Evolutionary conservation across 2,113 vertebrate genomes (phyloP).

Genomic region (Ardeotis arabs): DNA sequence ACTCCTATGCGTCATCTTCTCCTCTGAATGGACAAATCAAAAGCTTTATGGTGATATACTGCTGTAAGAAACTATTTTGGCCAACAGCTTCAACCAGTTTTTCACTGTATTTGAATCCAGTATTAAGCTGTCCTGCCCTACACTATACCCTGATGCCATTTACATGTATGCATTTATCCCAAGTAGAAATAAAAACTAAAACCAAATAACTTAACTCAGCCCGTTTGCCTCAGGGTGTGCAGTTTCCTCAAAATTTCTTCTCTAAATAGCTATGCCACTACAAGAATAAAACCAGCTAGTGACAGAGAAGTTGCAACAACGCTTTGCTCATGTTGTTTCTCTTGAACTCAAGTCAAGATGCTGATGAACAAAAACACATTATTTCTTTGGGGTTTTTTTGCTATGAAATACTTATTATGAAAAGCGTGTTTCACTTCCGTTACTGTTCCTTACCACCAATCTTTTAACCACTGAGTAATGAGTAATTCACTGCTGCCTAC

Average conservation of each 20-base stretch:
- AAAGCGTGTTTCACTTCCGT: not conserved
- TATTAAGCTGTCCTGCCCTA: not conserved
- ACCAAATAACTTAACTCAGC: not conserved
- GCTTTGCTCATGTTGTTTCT: constrained; percentile 6
- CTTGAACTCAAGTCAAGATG: not conserved
- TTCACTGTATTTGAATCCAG: not conserved
- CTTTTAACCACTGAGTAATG: not conserved
- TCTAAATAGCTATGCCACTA: not conserved
- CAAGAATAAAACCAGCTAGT: not conserved
- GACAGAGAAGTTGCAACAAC: not conserved
- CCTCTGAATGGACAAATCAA: not conserved
- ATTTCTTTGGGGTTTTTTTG: not conserved
- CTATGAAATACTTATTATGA: not conserved
- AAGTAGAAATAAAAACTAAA: not conserved
- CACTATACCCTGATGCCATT: not conserved
- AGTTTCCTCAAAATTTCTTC: not conserved
- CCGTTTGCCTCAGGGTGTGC: not conserved
- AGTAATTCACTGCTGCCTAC: not conserved
- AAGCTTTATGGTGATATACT: not conserved
- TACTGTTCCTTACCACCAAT: not conserved
- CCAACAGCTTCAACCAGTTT: not conserved
- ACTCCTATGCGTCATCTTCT: fast-evolving
- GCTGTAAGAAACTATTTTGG: not conserved
- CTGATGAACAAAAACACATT: not conserved
- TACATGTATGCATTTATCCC: not conserved